Evolutionary conservation across 2,113 vertebrate genomes (phyloP).

Genomic region (Barbus barbus): DNA sequence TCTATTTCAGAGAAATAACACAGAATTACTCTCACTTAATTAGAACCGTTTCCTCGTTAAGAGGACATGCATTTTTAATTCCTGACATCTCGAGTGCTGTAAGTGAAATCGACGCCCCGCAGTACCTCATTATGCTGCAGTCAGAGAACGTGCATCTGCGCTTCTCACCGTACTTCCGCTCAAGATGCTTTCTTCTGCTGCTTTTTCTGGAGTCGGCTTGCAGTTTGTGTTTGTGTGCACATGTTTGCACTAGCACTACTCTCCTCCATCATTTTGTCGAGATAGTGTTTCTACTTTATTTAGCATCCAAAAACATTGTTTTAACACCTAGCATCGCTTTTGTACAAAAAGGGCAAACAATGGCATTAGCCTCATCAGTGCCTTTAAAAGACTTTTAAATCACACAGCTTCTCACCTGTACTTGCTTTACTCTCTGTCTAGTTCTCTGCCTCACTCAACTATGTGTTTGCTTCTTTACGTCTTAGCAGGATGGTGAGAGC

Average conservation of each 20-base stretch:
- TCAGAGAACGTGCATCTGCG: conserved; percentile 45
- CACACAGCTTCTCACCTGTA: not conserved
- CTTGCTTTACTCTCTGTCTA: conserved; percentile 2
- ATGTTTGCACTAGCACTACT: conserved; percentile 28
- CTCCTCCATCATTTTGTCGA: not conserved
- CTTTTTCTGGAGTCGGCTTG: conserved; percentile 14
- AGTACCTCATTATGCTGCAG: conserved; percentile 58
- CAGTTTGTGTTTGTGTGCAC: conserved; percentile 20
- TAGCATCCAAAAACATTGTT: not conserved
- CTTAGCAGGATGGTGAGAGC: no score
- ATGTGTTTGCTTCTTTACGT: no score
- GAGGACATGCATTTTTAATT: conserved; percentile 69
- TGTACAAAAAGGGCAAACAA: not conserved
- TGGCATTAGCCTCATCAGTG: not conserved
- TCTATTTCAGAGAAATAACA: conserved; percentile 65
- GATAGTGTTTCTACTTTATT: not conserved
- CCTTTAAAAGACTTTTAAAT: not conserved
- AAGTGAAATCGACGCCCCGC: conserved; percentile 51
- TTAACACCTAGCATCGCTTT: not conserved
- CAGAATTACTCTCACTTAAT: conserved; percentile 70
- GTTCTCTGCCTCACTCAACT: no score
- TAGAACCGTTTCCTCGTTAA: conserved; percentile 66
- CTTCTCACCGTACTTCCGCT: conserved; percentile 21
- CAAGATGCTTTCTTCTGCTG: not conserved
- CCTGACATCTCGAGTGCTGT: conserved; percentile 58